Evolutionary conservation across 2,888 invertebrate species (phyloP).

Genomic region (Prenolepis imparis): DNA sequence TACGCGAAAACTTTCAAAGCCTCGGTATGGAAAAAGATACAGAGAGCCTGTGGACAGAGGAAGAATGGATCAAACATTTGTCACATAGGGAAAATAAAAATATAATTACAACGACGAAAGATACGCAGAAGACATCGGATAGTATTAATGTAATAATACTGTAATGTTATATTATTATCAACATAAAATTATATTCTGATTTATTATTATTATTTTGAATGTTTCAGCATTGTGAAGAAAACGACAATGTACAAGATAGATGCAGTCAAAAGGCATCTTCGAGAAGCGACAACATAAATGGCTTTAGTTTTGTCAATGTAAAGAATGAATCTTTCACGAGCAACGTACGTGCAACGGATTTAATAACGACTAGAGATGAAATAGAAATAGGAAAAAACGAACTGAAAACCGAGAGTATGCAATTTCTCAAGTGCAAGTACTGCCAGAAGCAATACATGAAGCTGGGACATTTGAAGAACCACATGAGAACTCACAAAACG

Average conservation of each 20-base stretch:
- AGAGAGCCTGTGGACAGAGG: constrained; percentile 66
- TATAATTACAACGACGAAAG: not conserved
- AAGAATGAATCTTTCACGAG: constrained; percentile 62
- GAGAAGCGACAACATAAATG: constrained; percentile 46
- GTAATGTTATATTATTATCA: constrained; percentile 10
- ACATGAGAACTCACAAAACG: constrained; percentile 73
- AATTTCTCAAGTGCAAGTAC: constrained; percentile 74
- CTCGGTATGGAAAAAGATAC: constrained; percentile 37
- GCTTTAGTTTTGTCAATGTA: constrained; percentile 71
- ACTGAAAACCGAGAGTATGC: not conserved
- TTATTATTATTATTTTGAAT: constrained; percentile 45
- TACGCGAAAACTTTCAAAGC: constrained; percentile 69
- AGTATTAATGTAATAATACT: constrained; percentile 39
- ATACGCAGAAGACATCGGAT: constrained; percentile 21
- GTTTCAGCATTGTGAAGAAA: constrained; percentile 57
- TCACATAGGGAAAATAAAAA: constrained; percentile 10
- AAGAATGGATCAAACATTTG: constrained; percentile 64
- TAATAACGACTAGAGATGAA: constrained; percentile 23
- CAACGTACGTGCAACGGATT: constrained; percentile 55
- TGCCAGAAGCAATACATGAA: constrained; percentile 78
- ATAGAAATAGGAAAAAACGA: constrained; percentile 20
- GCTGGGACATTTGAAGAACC: constrained; percentile 77
- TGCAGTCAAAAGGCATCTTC: constrained; percentile 20
- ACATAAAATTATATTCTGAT: constrained; percentile 9
- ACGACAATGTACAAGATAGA: constrained; percentile 40